A percentile compares a stretch with the other conserved stretches of the same genome.
Conservation (phyloP, 2,797 vertebrate genomes). For the Danio kyathit region DNA sequence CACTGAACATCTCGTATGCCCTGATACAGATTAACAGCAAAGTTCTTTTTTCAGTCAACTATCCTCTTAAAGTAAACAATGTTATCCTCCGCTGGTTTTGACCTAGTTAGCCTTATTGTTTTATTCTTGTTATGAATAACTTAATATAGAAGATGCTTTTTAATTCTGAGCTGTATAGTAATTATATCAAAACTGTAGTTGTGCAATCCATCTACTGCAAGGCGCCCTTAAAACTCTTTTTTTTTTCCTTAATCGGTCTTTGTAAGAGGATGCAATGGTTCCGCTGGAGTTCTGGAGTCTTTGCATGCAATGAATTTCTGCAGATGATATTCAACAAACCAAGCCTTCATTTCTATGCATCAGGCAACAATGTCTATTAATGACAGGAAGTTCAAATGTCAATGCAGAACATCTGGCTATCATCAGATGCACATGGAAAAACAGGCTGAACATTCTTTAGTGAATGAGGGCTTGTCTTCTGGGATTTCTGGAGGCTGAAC, state of each 20-base stretch:
- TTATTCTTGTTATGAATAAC: too few relatives aligned
- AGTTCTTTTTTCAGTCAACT: too few relatives aligned
- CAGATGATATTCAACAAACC: not conserved
- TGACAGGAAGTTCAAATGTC: not conserved
- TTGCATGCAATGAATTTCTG: not conserved
- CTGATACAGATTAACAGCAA: too few relatives aligned
- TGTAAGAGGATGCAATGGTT: not conserved
- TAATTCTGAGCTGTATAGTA: too few relatives aligned
- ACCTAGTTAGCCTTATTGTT: too few relatives aligned
- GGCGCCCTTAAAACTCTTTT: too few relatives aligned
- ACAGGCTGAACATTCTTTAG: not conserved
- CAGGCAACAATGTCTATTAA: not conserved
- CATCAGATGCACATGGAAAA: not conserved
- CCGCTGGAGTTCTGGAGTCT: not conserved
- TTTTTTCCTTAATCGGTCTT: not conserved
- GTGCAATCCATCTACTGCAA: not conserved
- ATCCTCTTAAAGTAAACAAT: too few relatives aligned
- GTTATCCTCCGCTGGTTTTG: too few relatives aligned
- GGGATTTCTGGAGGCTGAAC: slow-evolving; percentile 8
- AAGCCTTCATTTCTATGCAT: not conserved
- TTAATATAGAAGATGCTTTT: too few relatives aligned
- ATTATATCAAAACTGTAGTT: too few relatives aligned
- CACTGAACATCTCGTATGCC: too few relatives aligned
- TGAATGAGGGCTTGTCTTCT: not conserved
- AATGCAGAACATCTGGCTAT: not conserved